Base-by-base conservation (phyloP, 2,888 invertebrate genomes). In the Oligia fasciuncula region DNA sequence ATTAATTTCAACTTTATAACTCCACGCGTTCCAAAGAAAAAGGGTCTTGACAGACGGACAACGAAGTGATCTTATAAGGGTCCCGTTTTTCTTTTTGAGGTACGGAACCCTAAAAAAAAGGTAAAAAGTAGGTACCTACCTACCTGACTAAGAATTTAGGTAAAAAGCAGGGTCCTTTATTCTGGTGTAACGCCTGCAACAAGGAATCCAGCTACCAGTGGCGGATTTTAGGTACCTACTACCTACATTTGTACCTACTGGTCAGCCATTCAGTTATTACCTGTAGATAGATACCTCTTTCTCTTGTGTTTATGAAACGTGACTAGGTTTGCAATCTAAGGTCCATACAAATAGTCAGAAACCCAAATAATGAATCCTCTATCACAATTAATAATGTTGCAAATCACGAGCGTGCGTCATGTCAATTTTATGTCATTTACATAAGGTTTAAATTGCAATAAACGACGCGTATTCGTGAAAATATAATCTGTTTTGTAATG, bases 401-500 rank as follows among this genome's bases (percentile, higher is more conserved):
- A 77, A 76, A 43, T 13, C 5, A 17, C 19, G 19, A 35, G 35
- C 17, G 35, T 29, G 35, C 19, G 9, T 17, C 35, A 35, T 23
- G 6, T 43, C 23, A n/a, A 14, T 49, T 65, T 46, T 57, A 29
- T 29, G 40, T 40, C 40, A 35, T 4, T 0, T 35, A 17, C 17
- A 29, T 75, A 77, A 51, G 40, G 51, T 43, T 51, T 14, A n/a
- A 46, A 70, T 63, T 63, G 1, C n/a, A 79, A 63, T 19, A 19
- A 49, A 29, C 46, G 19, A 43, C n/a, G 17, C 6, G 14, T 19
- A 57, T 14, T 80, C 13, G 14, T 43, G 40, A 65, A 65, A 40
- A 40, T 40, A 40, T 5, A 5, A 40, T 40, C 40, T 40, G 40
- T 40, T 40, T 40, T 40, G 40, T 40, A 40, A 40, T 40, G 40